A percentile compares a stretch with the other conserved stretches of the same genome.
Evolutionary conservation across 2,797 vertebrate genomes (phyloP).

Genomic region (Aplochiton taeniatus): DNA sequence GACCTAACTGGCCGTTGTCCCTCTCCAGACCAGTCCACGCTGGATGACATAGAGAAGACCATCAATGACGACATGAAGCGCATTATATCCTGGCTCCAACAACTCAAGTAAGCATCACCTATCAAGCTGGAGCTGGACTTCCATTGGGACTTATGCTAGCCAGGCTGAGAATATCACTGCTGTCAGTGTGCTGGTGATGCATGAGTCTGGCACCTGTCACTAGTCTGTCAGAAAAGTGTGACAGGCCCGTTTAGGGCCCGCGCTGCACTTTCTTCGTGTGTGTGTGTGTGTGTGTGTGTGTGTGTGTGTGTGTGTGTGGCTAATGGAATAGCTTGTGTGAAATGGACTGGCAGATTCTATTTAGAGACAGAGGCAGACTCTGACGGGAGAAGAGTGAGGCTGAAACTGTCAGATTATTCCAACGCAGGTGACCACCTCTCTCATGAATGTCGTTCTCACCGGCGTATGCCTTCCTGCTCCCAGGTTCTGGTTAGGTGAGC

Average conservation of each 20-base stretch:
- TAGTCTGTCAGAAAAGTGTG: neutral
- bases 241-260: too few relatives aligned
- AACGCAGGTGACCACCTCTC: neutral
- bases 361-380: too few relatives aligned
- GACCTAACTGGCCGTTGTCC: neutral
- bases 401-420: neutral
- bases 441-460: slow-evolving; percentile 3
- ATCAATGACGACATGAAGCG: slow-evolving; percentile 97
- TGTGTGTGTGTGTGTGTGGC: too few relatives aligned
- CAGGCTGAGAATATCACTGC: too few relatives aligned
- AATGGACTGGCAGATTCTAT: too few relatives aligned
- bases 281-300: too few relatives aligned
- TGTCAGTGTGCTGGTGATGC: too few relatives aligned
- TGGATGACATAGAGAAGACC: slow-evolving; percentile 96
- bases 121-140: slow-evolving; percentile 4
- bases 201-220: neutral
- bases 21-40: slow-evolving; percentile 84
- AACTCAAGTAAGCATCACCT: slow-evolving; percentile 86
- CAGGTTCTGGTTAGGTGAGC: slow-evolving; percentile 99
- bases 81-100: slow-evolving; percentile 92
- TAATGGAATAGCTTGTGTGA: too few relatives aligned
- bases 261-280: too few relatives aligned
- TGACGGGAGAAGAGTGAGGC: too few relatives aligned
- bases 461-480: slow-evolving; percentile 40
- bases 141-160: too few relatives aligned